These are phyloP conservation scores for Agelaius tricolor DNA, from an alignment of 2,113 vertebrate genomes.

Conservation along the genomic window DNA sequence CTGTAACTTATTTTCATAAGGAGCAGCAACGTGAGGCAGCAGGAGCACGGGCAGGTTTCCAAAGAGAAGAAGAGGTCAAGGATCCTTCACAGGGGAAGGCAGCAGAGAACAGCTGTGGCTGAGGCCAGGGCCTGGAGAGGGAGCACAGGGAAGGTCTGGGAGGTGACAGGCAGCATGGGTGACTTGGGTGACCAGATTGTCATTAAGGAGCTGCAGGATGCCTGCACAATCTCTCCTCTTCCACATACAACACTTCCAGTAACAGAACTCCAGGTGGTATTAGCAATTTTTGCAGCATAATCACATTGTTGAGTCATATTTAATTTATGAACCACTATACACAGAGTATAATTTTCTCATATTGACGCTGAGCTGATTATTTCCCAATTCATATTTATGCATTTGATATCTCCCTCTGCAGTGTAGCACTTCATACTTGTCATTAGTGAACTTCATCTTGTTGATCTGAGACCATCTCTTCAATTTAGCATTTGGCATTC, in stretches of 20 bases:
- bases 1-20: neutral
- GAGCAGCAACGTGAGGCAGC: neutral
- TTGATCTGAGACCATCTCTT: slow-evolving; percentile 33
- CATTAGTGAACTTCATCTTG: slow-evolving; percentile 41
- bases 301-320: slow-evolving; percentile 49
- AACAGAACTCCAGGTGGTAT: slow-evolving; percentile 25
- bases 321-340: slow-evolving; percentile 41
- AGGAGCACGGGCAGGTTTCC: neutral
- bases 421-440: neutral
- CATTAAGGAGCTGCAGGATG: neutral
- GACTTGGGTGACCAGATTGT: neutral
- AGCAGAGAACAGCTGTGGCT: neutral
- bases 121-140: neutral
- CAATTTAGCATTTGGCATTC: slow-evolving; percentile 31
- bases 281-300: slow-evolving; percentile 26
- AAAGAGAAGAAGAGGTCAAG: neutral
- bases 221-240: neutral
- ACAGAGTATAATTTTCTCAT: slow-evolving; percentile 36
- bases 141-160: neutral
- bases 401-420: slow-evolving; percentile 25
- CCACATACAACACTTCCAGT: neutral
- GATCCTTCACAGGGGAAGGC: neutral
- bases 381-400: slow-evolving; percentile 36
- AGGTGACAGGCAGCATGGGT: neutral
- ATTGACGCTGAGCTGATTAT: slow-evolving; percentile 21